Evolutionary conservation across 2,797 vertebrate genomes (phyloP), one percentile per base, ranked within the genome.

Genomic region (Manis javanica): DNA sequence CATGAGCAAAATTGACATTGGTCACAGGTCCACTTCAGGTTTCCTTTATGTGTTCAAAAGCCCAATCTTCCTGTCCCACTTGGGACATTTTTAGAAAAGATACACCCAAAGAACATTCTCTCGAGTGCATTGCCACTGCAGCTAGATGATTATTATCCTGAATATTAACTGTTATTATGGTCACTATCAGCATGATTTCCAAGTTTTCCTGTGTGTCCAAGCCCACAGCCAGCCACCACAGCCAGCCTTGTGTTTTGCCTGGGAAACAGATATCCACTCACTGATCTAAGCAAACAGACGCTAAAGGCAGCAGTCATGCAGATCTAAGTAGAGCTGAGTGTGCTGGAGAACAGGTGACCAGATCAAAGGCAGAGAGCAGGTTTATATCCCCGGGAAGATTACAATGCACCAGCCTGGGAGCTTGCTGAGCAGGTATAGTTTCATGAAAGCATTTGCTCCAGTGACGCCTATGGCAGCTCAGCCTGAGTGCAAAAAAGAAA

Each of bases 31-130:
- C 23, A 71, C 82, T 74, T 72, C 0, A 1, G 24, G 21, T 61
- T 95, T 71, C 74, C 31, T 88, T 86, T 85, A 85, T n/a, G 21
- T 68, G 66, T 95, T 95, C 93, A 92, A 95, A 95, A 81, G 34
- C 57, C 39, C 74, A 37, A 59, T 63, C 42, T 69, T 91, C 66
- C 94, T 71, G 14, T 69, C 31, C 51, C 18, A 26, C 57, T 34
- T 53, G 77, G 26, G 18, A 91, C 31, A 83, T 59, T 46, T 46
- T 46, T 46, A 53, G 24, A 66, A 42, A 78, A 86, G 39, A 68
- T 3, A 51, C 31, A 78, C 46, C 21, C 64, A 92, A 92, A 87
- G 53, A 84, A 84, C 51, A 84, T 31, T 90, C 77, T 94, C 90
- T 95, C 66, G 90, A 92, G 71, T 87, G 39, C 55, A 66, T 64